A percentile compares a stretch with the other conserved stretches of the same genome.
phyloP scores from a whole-genome alignment of 2,797 vertebrate genomes.

The Clarias laeviceps region DNA sequence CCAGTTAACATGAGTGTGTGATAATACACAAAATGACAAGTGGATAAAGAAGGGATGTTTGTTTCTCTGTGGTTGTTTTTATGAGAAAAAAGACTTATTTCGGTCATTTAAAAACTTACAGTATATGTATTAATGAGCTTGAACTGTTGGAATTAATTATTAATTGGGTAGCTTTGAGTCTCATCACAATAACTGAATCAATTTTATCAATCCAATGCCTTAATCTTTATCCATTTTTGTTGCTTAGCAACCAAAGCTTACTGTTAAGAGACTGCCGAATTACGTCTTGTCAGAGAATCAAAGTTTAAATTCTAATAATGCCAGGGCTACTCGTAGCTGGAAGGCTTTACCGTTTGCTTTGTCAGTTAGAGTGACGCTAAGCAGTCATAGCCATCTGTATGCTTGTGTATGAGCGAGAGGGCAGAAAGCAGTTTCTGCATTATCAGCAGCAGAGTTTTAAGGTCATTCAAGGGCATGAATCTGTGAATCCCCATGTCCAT shows the following conservation, averaged over 20 bases:
- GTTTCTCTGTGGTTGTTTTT: constrained; percentile 60
- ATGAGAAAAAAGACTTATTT: constrained; percentile 28
- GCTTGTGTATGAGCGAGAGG: background rate
- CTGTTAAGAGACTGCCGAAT: background rate
- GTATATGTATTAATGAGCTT: background rate
- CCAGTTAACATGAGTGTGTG: background rate
- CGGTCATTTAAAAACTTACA: background rate
- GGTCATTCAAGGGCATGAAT: no score
- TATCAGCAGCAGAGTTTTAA: background rate
- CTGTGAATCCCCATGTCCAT: background rate
- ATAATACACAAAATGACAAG: background rate
- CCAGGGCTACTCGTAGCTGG: background rate
- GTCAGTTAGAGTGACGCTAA: background rate
- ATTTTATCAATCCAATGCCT: background rate
- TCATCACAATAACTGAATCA: background rate
- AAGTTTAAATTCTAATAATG: background rate
- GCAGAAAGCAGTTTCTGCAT: background rate
- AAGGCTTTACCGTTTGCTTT: background rate
- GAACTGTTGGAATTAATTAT: background rate
- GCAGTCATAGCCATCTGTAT: background rate
- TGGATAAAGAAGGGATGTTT: constrained; percentile 58
- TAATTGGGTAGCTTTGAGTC: background rate
- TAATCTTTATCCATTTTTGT: background rate
- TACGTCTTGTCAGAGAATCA: background rate
- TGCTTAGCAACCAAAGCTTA: background rate